Conservation (phyloP, 1,140 invertebrate species). For the Proales similis region DNA sequence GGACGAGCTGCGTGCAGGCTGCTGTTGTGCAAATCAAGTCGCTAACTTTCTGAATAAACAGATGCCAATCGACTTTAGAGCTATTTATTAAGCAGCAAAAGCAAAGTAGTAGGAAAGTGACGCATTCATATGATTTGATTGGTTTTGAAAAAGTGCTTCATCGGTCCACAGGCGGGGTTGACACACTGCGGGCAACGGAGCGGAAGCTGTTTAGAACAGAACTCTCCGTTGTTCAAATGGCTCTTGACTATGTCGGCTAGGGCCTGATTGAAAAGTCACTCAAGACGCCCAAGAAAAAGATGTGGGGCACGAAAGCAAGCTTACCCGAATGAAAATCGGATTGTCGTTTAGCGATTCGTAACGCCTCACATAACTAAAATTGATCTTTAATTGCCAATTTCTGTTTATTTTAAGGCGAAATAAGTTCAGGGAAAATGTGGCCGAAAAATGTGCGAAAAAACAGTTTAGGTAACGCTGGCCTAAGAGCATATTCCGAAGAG, state of each 20-base stretch:
- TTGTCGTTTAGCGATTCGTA: slow-evolving; percentile 86
- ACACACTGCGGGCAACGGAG: slow-evolving; percentile 79
- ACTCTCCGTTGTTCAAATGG: slow-evolving; percentile 58
- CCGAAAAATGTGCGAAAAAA: too few relatives aligned
- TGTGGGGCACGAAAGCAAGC: background rate
- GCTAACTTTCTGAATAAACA: too few relatives aligned
- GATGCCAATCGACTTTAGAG: too few relatives aligned
- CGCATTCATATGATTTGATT: slow-evolving; percentile 39
- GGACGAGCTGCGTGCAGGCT: too few relatives aligned
- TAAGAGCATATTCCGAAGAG: too few relatives aligned
- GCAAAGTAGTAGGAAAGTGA: too few relatives aligned
- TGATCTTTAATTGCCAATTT: too few relatives aligned
- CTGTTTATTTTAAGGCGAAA: too few relatives aligned
- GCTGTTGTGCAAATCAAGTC: too few relatives aligned
- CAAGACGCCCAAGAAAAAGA: background rate
- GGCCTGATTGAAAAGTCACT: slow-evolving; percentile 56
- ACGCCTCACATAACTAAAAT: slow-evolving; percentile 71
- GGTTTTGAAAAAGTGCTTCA: slow-evolving; percentile 54
- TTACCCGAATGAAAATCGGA: slow-evolving; percentile 71
- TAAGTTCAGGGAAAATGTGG: too few relatives aligned
- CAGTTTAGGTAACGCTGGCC: too few relatives aligned
- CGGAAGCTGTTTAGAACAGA: slow-evolving; percentile 61
- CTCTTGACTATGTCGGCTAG: slow-evolving; percentile 71
- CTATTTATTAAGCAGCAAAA: too few relatives aligned
- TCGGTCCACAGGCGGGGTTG: slow-evolving; percentile 54